Conservation (phyloP, 2,113 vertebrate genomes). For the Chinchilla lanigera region DNA sequence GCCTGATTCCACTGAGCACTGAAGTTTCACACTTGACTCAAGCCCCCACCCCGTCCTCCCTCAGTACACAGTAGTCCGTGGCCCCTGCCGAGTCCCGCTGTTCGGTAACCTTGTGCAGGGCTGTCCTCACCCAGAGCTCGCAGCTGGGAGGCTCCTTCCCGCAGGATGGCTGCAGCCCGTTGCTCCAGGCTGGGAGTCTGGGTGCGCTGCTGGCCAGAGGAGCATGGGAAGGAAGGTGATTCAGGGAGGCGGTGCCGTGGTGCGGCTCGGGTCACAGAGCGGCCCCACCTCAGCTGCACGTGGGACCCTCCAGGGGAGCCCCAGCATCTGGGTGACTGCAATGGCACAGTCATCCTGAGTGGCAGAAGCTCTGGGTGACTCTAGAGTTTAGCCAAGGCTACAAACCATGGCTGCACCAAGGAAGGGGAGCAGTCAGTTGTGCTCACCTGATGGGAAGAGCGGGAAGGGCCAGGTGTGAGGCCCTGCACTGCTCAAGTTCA, state of each 20-base stretch:
- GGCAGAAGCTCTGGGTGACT: background rate
- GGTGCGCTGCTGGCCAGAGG: background rate
- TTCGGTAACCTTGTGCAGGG: background rate
- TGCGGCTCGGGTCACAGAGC: background rate
- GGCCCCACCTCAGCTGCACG: too few relatives aligned
- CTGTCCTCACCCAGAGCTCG: background rate
- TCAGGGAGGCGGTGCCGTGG: background rate
- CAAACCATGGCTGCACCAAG: background rate
- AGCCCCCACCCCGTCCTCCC: rapidly evolving
- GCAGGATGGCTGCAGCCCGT: background rate
- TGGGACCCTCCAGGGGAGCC: background rate
- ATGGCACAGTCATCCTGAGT: background rate
- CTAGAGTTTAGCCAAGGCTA: background rate
- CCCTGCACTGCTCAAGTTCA: background rate
- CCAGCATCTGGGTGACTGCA: background rate
- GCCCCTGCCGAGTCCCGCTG: background rate
- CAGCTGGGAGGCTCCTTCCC: background rate
- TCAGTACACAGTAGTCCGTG: background rate
- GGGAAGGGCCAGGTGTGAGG: background rate
- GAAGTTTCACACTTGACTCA: background rate
- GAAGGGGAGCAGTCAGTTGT: background rate
- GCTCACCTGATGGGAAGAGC: background rate
- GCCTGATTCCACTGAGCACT: background rate
- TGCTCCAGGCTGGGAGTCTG: background rate
- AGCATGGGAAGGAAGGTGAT: background rate